These are phyloP conservation scores for Ctenosaura bakeri DNA, from an alignment of 2,797 vertebrate genomes.

Conservation along the genomic window DNA sequence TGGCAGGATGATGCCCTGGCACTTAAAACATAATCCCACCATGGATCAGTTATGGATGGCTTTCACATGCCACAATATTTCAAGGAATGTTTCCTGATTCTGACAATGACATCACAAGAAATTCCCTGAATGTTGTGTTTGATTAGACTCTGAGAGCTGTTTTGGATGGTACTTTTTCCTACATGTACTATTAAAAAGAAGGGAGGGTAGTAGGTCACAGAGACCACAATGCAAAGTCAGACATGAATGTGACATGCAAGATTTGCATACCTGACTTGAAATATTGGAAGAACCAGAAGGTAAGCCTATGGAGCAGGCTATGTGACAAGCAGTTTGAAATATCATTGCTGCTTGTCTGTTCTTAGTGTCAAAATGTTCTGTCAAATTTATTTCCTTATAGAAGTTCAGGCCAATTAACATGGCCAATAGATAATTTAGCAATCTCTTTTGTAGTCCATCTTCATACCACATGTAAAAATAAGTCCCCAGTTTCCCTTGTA, in stretches of 20 bases:
- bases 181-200: neutral
- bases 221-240: neutral
- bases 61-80: too few relatives aligned
- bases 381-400: conserved; percentile 48
- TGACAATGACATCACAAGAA: neutral
- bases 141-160: neutral
- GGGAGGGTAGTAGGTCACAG: neutral
- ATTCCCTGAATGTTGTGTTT: neutral
- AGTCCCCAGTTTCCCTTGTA: neutral
- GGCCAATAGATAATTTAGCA: neutral
- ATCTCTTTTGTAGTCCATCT: neutral
- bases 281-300: neutral
- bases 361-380: conserved; percentile 44
- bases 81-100: too few relatives aligned
- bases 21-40: too few relatives aligned
- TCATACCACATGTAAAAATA: neutral
- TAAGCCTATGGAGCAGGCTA: conserved; percentile 39
- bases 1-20: too few relatives aligned
- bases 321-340: conserved; percentile 52
- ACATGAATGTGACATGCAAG: neutral
- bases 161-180: neutral
- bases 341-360: conserved; percentile 44
- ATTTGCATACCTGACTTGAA: conserved; percentile 10
- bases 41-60: too few relatives aligned
- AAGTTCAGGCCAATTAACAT: conserved; percentile 12